Percentiles rank a stretch among this genome's conserved stretches.
Conservation (phyloP, 2,113 vertebrate species). For the Erpornis zantholeuca region DNA sequence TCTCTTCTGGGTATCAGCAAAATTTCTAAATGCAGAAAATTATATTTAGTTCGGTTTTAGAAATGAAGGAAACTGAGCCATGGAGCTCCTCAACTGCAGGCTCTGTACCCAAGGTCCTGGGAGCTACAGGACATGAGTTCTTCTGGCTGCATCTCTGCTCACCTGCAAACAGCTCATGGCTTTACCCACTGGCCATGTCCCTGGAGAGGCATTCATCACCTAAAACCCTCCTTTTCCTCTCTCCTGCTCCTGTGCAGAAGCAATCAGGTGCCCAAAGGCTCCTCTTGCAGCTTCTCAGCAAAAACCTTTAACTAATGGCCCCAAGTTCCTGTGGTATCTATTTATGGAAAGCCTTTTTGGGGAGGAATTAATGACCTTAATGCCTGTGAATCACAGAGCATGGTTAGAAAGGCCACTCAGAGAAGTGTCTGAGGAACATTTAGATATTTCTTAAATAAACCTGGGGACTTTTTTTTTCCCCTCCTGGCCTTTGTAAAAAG, state of each 20-base stretch:
- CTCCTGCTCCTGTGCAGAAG: neutral
- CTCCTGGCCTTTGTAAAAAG: neutral
- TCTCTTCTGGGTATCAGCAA: neutral
- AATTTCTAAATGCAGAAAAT: neutral
- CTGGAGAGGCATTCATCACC: neutral
- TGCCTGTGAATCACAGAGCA: neutral
- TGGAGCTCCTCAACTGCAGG: accelerated
- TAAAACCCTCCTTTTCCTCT: neutral
- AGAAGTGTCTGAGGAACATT: neutral
- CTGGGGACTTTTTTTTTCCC: neutral
- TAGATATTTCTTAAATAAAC: neutral
- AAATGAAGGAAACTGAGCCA: neutral
- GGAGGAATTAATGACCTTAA: neutral
- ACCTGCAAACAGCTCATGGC: accelerated
- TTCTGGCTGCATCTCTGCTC: neutral
- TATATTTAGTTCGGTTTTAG: neutral
- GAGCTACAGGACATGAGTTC: neutral
- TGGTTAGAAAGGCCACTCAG: neutral
- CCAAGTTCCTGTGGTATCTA: neutral
- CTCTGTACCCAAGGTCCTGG: neutral
- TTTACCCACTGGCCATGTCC: neutral
- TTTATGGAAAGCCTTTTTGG: neutral
- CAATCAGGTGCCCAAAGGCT: neutral
- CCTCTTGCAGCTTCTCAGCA: neutral
- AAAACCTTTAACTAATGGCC: neutral